Conservation (phyloP, 2,888 invertebrate species). For the Germaria angustata region DNA sequence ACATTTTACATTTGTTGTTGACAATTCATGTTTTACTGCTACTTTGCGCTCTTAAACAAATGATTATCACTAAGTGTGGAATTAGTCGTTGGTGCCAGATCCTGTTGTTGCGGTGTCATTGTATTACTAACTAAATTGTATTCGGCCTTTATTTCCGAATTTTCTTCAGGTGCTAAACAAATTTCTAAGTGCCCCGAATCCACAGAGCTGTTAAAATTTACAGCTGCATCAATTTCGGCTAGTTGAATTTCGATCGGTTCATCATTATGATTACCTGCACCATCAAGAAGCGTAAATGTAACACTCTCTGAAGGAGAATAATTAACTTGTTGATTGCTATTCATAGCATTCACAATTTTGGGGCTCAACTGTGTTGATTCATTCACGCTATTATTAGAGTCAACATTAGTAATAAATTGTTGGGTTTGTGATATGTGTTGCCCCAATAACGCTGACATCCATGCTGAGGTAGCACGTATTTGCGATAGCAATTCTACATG, state of each 20-base stretch:
- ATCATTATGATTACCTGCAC: slow-evolving; percentile 61
- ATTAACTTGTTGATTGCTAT: slow-evolving; percentile 42
- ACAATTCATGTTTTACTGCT: slow-evolving; percentile 65
- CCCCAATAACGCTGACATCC: not conserved
- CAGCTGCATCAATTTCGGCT: slow-evolving; percentile 68
- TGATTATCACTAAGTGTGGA: slow-evolving; percentile 5
- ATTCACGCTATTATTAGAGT: slow-evolving; percentile 8
- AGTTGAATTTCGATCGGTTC: slow-evolving; percentile 74
- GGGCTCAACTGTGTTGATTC: slow-evolving; percentile 19
- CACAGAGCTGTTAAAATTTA: slow-evolving; percentile 72
- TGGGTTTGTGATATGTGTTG: slow-evolving; percentile 35
- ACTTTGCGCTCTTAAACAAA: slow-evolving; percentile 69
- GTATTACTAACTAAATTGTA: too few relatives aligned
- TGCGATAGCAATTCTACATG: slow-evolving; percentile 72
- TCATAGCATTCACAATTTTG: slow-evolving; percentile 38
- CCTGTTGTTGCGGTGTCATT: too few relatives aligned
- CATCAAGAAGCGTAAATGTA: slow-evolving; percentile 70
- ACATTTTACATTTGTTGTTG: too few relatives aligned
- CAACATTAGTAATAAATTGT: not conserved
- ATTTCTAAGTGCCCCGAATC: slow-evolving; percentile 76
- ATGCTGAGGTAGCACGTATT: slow-evolving; percentile 21
- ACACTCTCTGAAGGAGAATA: slow-evolving; percentile 61
- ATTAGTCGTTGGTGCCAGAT: too few relatives aligned
- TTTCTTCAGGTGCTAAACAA: slow-evolving; percentile 70
- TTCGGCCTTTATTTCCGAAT: slow-evolving; percentile 58